Conservation (phyloP, 2,113 vertebrate species). For the Lethenteron reissneri region DNA sequence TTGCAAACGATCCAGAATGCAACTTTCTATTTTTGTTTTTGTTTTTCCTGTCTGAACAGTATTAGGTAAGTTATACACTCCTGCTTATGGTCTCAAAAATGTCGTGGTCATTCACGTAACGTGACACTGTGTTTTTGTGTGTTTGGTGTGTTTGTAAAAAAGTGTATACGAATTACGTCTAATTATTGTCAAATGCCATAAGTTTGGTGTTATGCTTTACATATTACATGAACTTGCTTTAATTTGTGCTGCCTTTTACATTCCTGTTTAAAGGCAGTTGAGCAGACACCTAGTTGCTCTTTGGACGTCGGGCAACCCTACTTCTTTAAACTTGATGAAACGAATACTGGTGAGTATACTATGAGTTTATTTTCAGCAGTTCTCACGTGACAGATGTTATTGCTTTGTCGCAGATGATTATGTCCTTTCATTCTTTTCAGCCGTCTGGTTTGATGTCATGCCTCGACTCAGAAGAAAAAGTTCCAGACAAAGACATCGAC, state of each 20-base stretch:
- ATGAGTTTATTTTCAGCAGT: not conserved
- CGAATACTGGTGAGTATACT: constrained; percentile 70
- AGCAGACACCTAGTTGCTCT: constrained; percentile 94
- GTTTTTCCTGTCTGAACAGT: too few species aligned
- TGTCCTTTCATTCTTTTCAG: constrained; percentile 19
- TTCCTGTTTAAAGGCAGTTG: constrained; percentile 46
- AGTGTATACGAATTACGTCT: too few species aligned
- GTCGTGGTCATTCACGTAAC: too few species aligned
- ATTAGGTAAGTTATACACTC: too few species aligned
- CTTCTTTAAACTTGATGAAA: constrained; percentile 72
- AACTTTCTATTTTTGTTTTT: too few species aligned
- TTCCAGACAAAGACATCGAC: constrained; percentile 80
- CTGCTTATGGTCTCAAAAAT: too few species aligned
- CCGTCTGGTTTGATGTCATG: constrained; percentile 69
- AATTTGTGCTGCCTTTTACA: not conserved
- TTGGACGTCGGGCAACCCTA: constrained; percentile 80
- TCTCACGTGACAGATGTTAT: not conserved
- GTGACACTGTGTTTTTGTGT: too few species aligned
- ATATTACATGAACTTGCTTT: too few species aligned
- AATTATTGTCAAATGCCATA: too few species aligned
- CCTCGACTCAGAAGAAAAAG: constrained; percentile 63
- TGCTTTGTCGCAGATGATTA: not conserved
- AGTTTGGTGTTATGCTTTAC: too few species aligned
- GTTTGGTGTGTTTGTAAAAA: too few species aligned
- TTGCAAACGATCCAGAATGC: too few species aligned